Conservation (phyloP, 2,113 vertebrate species). For the Antennarius striatus region DNA sequence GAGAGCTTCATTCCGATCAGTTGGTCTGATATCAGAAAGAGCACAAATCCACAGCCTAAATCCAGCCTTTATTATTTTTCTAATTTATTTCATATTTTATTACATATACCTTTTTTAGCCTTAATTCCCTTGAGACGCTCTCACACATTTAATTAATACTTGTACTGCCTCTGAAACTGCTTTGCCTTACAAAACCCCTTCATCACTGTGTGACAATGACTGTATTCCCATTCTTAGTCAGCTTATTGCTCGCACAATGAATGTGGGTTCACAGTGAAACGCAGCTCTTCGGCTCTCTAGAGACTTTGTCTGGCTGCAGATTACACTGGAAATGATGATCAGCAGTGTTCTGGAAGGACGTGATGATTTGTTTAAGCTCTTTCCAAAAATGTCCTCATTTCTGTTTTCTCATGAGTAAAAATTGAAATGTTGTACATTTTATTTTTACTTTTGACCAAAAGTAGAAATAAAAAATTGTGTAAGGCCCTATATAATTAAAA, state of each 20-base stretch:
- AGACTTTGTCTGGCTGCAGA: too few relatives aligned
- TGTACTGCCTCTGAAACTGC: not conserved
- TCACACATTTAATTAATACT: constrained; percentile 28
- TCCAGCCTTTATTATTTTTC: constrained; percentile 16
- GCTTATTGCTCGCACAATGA: constrained; percentile 28
- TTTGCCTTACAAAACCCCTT: constrained; percentile 28
- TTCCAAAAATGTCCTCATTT: not conserved
- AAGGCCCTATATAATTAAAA: too few relatives aligned
- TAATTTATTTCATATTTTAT: not conserved
- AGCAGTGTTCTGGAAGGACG: not conserved
- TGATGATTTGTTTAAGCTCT: not conserved
- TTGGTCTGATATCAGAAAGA: constrained; percentile 1
- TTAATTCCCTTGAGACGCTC: constrained; percentile 2
- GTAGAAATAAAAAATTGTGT: too few relatives aligned
- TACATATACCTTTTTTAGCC: not conserved
- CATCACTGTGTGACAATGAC: constrained; percentile 10
- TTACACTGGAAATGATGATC: constrained; percentile 1
- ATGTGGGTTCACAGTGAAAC: constrained; percentile 25
- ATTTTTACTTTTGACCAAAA: too few relatives aligned
- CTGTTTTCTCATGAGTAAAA: not conserved
- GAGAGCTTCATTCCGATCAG: not conserved
- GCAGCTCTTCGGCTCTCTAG: too few relatives aligned
- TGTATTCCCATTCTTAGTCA: constrained; percentile 32
- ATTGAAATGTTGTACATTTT: not conserved
- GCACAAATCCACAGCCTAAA: constrained; percentile 4